Percentiles rank a stretch among this genome's conserved stretches.
Evolutionary conservation across 2,888 invertebrate species (phyloP).

Genomic region (Hydropsyche betteni): DNA sequence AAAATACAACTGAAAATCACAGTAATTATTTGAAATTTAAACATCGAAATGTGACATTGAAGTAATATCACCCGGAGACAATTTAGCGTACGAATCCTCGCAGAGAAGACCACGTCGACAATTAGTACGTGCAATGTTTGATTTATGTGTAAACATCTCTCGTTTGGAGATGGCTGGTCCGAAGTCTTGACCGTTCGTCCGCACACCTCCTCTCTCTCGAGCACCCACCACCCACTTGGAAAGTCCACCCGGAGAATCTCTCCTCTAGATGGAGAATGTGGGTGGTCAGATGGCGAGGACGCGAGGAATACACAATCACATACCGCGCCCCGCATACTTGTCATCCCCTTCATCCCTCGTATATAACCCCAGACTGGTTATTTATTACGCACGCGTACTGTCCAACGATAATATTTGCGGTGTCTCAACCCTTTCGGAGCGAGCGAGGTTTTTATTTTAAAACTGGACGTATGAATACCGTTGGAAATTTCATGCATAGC

Average conservation of each 20-base stretch:
- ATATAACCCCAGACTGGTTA: slow-evolving; percentile 15
- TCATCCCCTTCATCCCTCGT: slow-evolving; percentile 20
- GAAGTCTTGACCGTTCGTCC: slow-evolving; percentile 36
- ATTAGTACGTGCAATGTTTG: slow-evolving; percentile 25
- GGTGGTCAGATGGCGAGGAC: slow-evolving; percentile 43
- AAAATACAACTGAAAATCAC: too few species aligned
- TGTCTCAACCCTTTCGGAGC: slow-evolving; percentile 7
- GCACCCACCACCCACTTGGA: slow-evolving; percentile 3
- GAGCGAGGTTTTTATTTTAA: too few species aligned
- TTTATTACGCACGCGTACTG: slow-evolving; percentile 29
- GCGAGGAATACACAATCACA: slow-evolving; percentile 47
- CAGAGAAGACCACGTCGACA: slow-evolving; percentile 11
- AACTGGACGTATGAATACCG: too few species aligned
- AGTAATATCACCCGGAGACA: too few species aligned
- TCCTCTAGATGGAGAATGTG: slow-evolving; percentile 17
- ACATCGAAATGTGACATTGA: too few species aligned
- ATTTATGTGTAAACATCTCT: slow-evolving; percentile 14
- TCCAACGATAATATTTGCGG: slow-evolving; percentile 30
- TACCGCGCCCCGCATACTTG: slow-evolving; percentile 43
- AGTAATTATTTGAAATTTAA: too few species aligned
- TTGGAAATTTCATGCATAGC: too few species aligned
- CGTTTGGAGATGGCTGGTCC: slow-evolving; percentile 32
- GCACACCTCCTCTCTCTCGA: neutral
- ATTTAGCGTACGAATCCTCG: neutral
- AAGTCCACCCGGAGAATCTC: slow-evolving; percentile 19